Base-by-base conservation (phyloP, 2,888 invertebrate genomes). In the Drosophila borborema region DNA sequence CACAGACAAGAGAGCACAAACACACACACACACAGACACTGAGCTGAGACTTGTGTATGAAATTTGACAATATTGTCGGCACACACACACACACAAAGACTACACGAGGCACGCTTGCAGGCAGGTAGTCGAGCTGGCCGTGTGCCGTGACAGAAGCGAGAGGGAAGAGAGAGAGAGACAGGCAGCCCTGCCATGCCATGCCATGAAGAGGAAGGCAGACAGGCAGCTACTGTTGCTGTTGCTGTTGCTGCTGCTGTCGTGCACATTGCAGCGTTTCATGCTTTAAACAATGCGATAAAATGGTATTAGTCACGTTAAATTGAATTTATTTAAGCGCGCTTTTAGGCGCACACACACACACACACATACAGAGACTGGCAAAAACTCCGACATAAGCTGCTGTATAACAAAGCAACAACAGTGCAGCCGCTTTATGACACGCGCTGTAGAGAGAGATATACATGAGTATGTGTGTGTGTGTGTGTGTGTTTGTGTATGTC, bases 241-340 rank as follows among this genome's bases (percentile, higher is more conserved):
- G 45, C 43, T 36, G 4, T 38, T 23, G 63, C 49, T 16, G 38
- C 68, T 60, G 77, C 40, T 7, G 46, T 66, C 58, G 77, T 65
- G 65, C 68, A 61, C 70, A 41, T 53, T 82, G 86, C 84, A 86
- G 66, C 74, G 79, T 68, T 82, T 86, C 82, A 82, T 89, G 87
- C 87, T 86, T 86, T 89, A 86, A 86, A 86, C 86, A 86, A 86
- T 89, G 87, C 86, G 86, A 86, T 86, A 86, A 86, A 86, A 89
- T 83, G 86, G 86, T 83, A 86, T 86, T 86, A 86, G 86, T 89
- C 89, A 87, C 89, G 87, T 89, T 90, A 90, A 87, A 90, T 87
- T 89, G 90, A 87, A 87, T 87, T 87, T 86, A 87, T 87, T 90
- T 90, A 89, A 84, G 90, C 90, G 84, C 79, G 84, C 90, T 84